Conservation (phyloP, 1,140 invertebrate species). For the Cecropterus lyciades region DNA sequence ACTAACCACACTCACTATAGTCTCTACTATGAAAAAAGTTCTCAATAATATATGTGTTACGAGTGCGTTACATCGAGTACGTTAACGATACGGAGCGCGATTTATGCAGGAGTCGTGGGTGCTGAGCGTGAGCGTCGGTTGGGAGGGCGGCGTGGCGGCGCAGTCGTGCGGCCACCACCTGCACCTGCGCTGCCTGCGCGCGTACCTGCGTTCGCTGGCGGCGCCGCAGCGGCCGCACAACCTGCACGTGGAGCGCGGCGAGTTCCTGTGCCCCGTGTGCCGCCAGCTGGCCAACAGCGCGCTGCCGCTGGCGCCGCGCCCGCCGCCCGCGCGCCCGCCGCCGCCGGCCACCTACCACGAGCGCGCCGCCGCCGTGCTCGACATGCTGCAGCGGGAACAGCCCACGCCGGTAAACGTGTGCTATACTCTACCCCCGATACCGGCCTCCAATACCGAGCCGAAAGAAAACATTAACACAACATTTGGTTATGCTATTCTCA, state of each 20-base stretch:
- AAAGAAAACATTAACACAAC: too few species aligned
- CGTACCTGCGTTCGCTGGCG: conserved; percentile 93
- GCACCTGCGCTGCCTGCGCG: conserved; percentile 95
- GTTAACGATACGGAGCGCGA: too few species aligned
- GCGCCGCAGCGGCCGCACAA: conserved; percentile 90
- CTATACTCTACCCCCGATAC: too few species aligned
- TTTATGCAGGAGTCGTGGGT: conserved; percentile 89
- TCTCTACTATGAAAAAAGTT: too few species aligned
- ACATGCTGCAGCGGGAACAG: conserved; percentile 87
- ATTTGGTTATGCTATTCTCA: too few species aligned
- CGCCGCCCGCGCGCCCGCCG: conserved; percentile 88
- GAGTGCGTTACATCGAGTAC: too few species aligned
- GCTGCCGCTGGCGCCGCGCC: conserved; percentile 93
- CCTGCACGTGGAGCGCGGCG: conserved; percentile 92
- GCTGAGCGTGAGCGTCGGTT: conserved; percentile 93
- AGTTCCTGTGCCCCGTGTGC: conserved; percentile 97
- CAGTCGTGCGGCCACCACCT: conserved; percentile 98
- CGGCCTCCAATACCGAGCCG: too few species aligned
- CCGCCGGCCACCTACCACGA: conserved; percentile 49
- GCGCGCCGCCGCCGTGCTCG: conserved; percentile 36
- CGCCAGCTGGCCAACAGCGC: conserved; percentile 97
- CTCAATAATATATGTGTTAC: too few species aligned
- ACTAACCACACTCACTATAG: too few species aligned
- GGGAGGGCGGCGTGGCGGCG: conserved; percentile 97
- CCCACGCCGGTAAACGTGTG: conserved; percentile 87